These are phyloP conservation scores for Ligdia adustata DNA, from an alignment of 2,888 invertebrate genomes.

Conservation along the genomic window DNA sequence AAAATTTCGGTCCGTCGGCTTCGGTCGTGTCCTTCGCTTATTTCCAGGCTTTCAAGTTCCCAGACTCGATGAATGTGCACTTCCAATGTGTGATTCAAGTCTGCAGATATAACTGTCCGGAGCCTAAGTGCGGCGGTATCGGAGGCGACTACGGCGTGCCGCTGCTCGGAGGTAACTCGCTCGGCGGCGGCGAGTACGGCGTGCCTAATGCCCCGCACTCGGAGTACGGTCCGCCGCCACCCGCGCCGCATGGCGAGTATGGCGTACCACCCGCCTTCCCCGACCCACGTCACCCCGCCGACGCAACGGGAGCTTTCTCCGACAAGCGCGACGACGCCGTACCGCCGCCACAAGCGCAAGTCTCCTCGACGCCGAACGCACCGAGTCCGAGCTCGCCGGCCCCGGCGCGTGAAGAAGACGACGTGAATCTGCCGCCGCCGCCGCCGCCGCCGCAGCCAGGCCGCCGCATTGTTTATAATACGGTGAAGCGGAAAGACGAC, in stretches of 20 bases:
- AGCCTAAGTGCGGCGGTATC: conserved; percentile 93
- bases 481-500: conserved; percentile 92
- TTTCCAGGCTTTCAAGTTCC: conserved; percentile 98
- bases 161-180: conserved; percentile 84
- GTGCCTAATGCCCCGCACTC: conserved; percentile 79
- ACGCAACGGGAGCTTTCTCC: conserved; percentile 92
- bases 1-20: conserved; percentile 97
- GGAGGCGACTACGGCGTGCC: conserved; percentile 88
- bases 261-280: conserved; percentile 92
- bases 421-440: conserved; percentile 92
- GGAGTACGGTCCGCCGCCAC: conserved; percentile 89
- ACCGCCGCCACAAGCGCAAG: conserved; percentile 92
- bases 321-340: conserved; percentile 92
- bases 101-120: conserved; percentile 96
- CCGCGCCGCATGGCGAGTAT: conserved; percentile 86
- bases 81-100: conserved; percentile 98
- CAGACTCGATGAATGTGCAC: conserved; percentile 98
- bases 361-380: conserved; percentile 88
- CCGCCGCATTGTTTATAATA: conserved; percentile 90
- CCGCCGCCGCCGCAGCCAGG: conserved; percentile 93
- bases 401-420: conserved; percentile 82
- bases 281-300: conserved; percentile 94
- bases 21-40: conserved; percentile 97
- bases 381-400: conserved; percentile 82
- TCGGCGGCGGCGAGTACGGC: conserved; percentile 86